Evolutionary conservation across 1,140 invertebrate genomes (phyloP), one percentile per base, ranked within the genome.

Genomic region (Asobara japonica): DNA sequence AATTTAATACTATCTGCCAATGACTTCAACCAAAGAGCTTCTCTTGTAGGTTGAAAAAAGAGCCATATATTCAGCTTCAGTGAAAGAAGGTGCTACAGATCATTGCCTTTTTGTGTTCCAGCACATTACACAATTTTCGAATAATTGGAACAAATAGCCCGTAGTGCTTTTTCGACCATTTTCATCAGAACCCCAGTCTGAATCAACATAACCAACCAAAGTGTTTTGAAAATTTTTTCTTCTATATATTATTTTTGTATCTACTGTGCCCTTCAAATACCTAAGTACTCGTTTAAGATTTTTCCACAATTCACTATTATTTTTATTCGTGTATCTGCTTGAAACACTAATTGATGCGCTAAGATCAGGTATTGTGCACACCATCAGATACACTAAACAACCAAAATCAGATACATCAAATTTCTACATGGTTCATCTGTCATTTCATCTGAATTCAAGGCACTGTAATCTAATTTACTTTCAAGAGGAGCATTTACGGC

Each of bases 231-330:
- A 45, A 61, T 66, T 36, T 6, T n/a, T n/a, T 60, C n/a, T 13
- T 25, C 10, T 72, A 48, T 80, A 81, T 25, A 31, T 74, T 61
- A 83, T 74, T 73, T 83, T 84, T 61, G 83, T 64, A 60, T 80
- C 27, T 60, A 78, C 51, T 41, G 79, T 77, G 22, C 81, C 81
- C 74, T 80, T 80, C 20, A 80, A 67, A 76, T 83, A 80, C 69
- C 76, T 78, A 30, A 80, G 38, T 27, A 80, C 72, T 65, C 72
- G 33, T 79, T 81, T 80, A 38, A 81, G 67, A 36, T 71, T 77
- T 76, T 80, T 30, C 78, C 76, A 78, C 71, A 80, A 60, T 73
- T 79, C 74, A 36, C 22, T 61, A 73, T 73, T 73, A 62, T 68
- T 73, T 67, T 73, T 68, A 22, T 68, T 68, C 7, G 18, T 16